Percentiles rank a stretch among this genome's conserved stretches.
These are phyloP conservation scores for Benthosema pterotum DNA, from an alignment of 2,797 vertebrate genomes.

Conservation along the genomic window DNA sequence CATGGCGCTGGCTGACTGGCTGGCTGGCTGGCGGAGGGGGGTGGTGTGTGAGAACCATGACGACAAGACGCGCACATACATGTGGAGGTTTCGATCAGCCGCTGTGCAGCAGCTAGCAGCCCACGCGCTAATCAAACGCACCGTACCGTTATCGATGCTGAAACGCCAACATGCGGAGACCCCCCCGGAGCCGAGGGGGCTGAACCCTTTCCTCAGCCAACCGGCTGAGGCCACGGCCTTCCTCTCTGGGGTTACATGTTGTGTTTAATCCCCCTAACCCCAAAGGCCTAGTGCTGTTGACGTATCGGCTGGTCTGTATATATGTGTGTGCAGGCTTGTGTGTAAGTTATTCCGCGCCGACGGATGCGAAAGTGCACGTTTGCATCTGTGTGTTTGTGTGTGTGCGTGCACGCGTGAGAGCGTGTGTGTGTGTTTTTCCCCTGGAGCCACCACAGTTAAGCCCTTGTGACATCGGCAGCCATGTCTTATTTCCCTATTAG, in stretches of 20 bases:
- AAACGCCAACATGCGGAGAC: constrained; percentile 26
- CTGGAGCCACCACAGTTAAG: constrained; percentile 63
- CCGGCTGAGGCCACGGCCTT: constrained; percentile 34
- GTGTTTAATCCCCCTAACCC: constrained; percentile 67
- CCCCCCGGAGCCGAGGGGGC: constrained; percentile 28
- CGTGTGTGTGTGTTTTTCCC: constrained; percentile 39
- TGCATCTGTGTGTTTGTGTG: constrained; percentile 1
- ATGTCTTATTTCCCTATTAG: constrained; percentile 74
- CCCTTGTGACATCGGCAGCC: constrained; percentile 73
- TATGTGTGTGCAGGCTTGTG: background rate
- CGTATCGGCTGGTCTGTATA: constrained; percentile 46
- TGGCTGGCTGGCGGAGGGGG: no score
- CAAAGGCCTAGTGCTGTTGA: constrained; percentile 61
- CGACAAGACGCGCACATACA: no score
- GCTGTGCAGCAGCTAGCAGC: background rate
- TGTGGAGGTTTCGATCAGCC: no score
- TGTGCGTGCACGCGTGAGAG: constrained; percentile 25
- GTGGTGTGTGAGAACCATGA: no score
- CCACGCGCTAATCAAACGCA: constrained; percentile 54
- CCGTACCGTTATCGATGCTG: constrained; percentile 45
- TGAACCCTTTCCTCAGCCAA: constrained; percentile 50
- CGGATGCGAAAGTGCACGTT: background rate
- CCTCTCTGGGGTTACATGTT: constrained; percentile 68
- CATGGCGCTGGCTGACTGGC: no score
- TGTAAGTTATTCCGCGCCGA: background rate